Conservation (phyloP, 2,888 invertebrate species). For the Spisula solida region DNA sequence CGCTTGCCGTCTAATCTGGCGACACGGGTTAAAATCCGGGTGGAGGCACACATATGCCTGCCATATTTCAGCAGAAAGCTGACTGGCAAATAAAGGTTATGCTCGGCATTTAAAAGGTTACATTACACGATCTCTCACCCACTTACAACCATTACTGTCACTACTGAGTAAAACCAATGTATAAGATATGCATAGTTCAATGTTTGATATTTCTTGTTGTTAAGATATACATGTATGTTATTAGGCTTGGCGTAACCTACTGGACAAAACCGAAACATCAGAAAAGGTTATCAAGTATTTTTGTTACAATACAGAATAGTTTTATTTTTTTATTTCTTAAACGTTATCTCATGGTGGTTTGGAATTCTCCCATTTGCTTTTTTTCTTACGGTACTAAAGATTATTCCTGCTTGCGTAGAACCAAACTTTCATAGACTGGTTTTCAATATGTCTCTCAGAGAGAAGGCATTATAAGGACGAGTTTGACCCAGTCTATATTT, state of each 20-base stretch:
- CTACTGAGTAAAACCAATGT: too few species aligned
- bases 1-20: too few species aligned
- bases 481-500: background rate
- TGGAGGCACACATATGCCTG: too few species aligned
- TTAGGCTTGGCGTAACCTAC: slow-evolving; percentile 52
- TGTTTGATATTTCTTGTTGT: background rate
- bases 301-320: background rate
- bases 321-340: background rate
- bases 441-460: background rate
- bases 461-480: background rate
- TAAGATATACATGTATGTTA: background rate
- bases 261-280: slow-evolving; percentile 46
- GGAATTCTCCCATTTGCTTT: background rate
- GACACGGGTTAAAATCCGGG: too few species aligned
- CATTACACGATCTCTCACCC: too few species aligned
- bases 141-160: too few species aligned
- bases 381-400: background rate
- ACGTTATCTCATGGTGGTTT: background rate
- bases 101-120: too few species aligned
- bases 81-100: too few species aligned
- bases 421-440: slow-evolving; percentile 1
- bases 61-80: too few species aligned
- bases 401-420: background rate
- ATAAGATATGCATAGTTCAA: background rate
- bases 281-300: slow-evolving; percentile 38